Conservation (phyloP, 2,888 invertebrate species). For the Noctua pronuba region DNA sequence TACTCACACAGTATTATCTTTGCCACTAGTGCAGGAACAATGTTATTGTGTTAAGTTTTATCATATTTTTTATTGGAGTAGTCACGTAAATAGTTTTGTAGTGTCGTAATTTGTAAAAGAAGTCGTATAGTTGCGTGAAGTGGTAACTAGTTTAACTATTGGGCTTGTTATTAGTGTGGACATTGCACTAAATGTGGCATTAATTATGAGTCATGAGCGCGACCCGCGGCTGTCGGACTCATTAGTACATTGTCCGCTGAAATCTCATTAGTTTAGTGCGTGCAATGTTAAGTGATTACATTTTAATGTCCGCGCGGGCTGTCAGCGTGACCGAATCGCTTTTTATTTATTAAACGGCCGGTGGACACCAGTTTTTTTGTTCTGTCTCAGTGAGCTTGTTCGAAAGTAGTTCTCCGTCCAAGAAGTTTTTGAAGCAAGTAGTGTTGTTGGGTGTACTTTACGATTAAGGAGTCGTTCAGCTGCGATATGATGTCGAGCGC, state of each 20-base stretch:
- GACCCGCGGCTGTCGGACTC: slow-evolving; percentile 83
- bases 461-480: slow-evolving; percentile 71
- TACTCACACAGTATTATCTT: slow-evolving; percentile 85
- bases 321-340: slow-evolving; percentile 79
- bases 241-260: slow-evolving; percentile 86
- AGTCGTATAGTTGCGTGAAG: slow-evolving; percentile 71
- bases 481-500: slow-evolving; percentile 86
- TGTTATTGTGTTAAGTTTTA: slow-evolving; percentile 70
- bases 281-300: slow-evolving; percentile 88
- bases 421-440: slow-evolving; percentile 70
- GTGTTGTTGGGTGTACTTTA: slow-evolving; percentile 77
- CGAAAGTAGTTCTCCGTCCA: slow-evolving; percentile 78
- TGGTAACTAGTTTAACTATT: slow-evolving; percentile 66
- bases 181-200: slow-evolving; percentile 81
- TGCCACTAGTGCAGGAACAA: slow-evolving; percentile 75
- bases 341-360: slow-evolving; percentile 79
- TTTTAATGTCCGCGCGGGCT: slow-evolving; percentile 81
- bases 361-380: slow-evolving; percentile 76
- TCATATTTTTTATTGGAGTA: slow-evolving; percentile 69
- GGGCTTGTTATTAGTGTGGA: slow-evolving; percentile 74
- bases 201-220: slow-evolving; percentile 85
- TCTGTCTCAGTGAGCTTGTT: slow-evolving; percentile 75
- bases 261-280: slow-evolving; percentile 89
- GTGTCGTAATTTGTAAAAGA: slow-evolving; percentile 67
- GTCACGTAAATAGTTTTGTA: slow-evolving; percentile 68